These are phyloP conservation scores for Capitulum mitella DNA, from an alignment of 2,888 invertebrate species.

Conservation along the genomic window DNA sequence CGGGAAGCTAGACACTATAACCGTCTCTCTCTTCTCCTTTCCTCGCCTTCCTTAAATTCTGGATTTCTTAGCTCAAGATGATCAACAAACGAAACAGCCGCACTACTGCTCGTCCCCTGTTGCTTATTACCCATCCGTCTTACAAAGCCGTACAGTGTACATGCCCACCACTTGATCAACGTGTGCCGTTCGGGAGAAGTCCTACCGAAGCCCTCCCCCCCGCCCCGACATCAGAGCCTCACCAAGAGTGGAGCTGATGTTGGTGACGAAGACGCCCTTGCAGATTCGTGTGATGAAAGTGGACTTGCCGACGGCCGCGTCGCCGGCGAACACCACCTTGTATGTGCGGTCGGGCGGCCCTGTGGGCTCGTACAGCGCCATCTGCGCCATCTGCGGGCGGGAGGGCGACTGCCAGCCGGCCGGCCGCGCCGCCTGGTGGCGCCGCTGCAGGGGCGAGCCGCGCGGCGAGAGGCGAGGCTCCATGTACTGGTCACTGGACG, in stretches of 20 bases:
- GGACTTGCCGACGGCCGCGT: slow-evolving; percentile 56
- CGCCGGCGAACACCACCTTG: slow-evolving; percentile 55
- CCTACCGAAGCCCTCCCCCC: too few relatives aligned
- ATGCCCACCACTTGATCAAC: too few relatives aligned
- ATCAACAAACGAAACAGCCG: too few relatives aligned
- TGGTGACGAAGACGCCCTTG: slow-evolving; percentile 51
- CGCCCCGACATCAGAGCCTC: too few relatives aligned
- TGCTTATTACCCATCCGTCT: too few relatives aligned
- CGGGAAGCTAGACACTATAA: too few relatives aligned
- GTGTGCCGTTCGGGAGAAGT: too few relatives aligned
- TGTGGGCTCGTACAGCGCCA: slow-evolving; percentile 36
- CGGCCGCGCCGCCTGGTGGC: background rate
- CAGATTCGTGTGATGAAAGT: slow-evolving; percentile 54
- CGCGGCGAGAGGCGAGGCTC: background rate
- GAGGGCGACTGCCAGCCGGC: background rate
- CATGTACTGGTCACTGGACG: slow-evolving; percentile 1
- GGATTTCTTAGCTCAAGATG: too few relatives aligned
- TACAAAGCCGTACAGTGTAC: too few relatives aligned
- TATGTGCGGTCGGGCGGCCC: slow-evolving; percentile 52
- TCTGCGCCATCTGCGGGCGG: background rate
- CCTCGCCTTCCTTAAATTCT: too few relatives aligned
- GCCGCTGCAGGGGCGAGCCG: background rate
- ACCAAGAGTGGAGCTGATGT: slow-evolving; percentile 54
- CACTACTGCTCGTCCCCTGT: too few relatives aligned
- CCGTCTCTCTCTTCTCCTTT: too few relatives aligned